Conservation (phyloP, 1,140 invertebrate species). For the Leptinotarsa defecta region DNA sequence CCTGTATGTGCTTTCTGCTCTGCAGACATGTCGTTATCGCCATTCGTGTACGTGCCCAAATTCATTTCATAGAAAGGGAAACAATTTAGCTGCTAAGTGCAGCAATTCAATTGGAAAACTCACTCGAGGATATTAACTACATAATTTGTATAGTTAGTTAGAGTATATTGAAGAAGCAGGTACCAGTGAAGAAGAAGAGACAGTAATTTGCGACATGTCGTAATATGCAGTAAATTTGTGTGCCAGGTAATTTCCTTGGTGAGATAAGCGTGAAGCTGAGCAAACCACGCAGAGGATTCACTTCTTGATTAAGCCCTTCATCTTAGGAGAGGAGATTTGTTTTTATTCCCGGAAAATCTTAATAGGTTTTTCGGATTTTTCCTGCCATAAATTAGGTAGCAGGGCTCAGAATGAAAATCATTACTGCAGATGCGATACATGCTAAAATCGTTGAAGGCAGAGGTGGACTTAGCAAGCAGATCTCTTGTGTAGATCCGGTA, state of each 20-base stretch:
- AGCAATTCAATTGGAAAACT: slow-evolving; percentile 22
- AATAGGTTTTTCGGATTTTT: slow-evolving; percentile 15
- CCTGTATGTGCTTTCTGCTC: not conserved
- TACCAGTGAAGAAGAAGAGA: slow-evolving; percentile 7
- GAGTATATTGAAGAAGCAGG: slow-evolving; percentile 25
- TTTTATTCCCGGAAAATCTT: slow-evolving; percentile 19
- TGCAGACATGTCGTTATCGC: not conserved
- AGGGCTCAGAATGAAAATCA: slow-evolving; percentile 1
- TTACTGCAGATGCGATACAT: slow-evolving; percentile 2
- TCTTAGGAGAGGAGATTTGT: slow-evolving; percentile 7
- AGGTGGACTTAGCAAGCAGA: not conserved
- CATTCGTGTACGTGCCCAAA: slow-evolving; percentile 6
- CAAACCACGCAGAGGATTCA: slow-evolving; percentile 16
- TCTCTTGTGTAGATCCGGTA: too few relatives aligned
- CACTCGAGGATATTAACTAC: slow-evolving; percentile 20
- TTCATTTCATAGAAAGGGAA: slow-evolving; percentile 14
- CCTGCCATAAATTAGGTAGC: not conserved
- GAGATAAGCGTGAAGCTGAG: slow-evolving; percentile 20
- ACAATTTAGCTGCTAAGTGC: slow-evolving; percentile 14
- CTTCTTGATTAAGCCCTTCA: slow-evolving; percentile 23
- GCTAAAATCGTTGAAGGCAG: not conserved
- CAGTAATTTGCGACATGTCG: slow-evolving; percentile 23
- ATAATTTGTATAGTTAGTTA: slow-evolving; percentile 30
- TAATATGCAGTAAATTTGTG: slow-evolving; percentile 30
- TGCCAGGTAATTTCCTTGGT: slow-evolving; percentile 25